Evolutionary conservation across 1,140 invertebrate genomes (phyloP).

Genomic region (Megalonaias nervosa): DNA sequence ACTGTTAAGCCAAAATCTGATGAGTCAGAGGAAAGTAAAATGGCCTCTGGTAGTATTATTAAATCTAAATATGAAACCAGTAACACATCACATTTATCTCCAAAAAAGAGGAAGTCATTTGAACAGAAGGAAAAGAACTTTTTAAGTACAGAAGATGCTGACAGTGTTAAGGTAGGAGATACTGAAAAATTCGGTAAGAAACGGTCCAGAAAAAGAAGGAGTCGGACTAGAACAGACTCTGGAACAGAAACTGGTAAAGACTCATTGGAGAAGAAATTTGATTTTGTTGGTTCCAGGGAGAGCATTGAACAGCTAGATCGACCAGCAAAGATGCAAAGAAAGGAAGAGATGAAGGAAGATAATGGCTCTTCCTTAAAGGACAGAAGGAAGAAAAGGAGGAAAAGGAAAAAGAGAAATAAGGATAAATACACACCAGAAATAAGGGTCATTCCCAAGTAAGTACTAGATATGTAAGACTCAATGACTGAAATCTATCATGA

Average conservation of each 20-base stretch:
- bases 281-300: conserved; percentile 6
- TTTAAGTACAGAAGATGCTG: too few relatives aligned
- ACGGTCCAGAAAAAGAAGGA: conserved; percentile 26
- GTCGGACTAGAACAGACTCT: conserved; percentile 13
- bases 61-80: too few relatives aligned
- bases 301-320: conserved; percentile 6
- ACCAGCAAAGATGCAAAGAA: conserved; percentile 14
- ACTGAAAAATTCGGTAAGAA: conserved; percentile 4
- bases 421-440: conserved; percentile 47
- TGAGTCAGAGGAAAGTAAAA: too few relatives aligned
- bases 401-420: conserved; percentile 24
- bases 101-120: too few relatives aligned
- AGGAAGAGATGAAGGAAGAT: conserved; percentile 9
- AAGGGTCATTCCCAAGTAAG: conserved; percentile 55
- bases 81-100: too few relatives aligned
- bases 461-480: not conserved
- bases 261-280: not conserved
- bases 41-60: too few relatives aligned
- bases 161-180: not conserved
- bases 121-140: too few relatives aligned
- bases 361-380: conserved; percentile 4
- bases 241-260: not conserved
- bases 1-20: too few relatives aligned
- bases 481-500: too few relatives aligned
- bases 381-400: not conserved